Evolutionary conservation across 1,140 invertebrate species (phyloP).

Genomic region (Augochlora pura): DNA sequence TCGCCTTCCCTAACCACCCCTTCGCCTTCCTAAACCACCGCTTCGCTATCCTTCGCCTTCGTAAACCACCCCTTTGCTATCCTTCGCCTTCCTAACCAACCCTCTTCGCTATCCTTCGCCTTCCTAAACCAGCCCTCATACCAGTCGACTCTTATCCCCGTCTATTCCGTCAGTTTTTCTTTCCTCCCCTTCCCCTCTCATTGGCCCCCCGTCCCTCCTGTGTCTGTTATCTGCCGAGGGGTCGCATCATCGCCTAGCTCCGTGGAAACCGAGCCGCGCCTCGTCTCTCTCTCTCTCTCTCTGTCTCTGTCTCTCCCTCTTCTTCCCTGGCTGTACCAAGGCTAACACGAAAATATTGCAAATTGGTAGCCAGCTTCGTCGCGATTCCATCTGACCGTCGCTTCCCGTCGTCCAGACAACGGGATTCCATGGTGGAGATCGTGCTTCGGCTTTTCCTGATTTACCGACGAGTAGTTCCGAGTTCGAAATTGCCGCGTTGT

Average conservation of each 20-base stretch:
- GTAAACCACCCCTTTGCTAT: too few relatives aligned
- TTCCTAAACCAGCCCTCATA: too few relatives aligned
- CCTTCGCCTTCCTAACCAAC: too few relatives aligned
- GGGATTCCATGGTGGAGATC: background rate
- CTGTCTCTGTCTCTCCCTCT: too few relatives aligned
- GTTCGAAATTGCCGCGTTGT: too few relatives aligned
- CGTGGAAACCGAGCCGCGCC: slow-evolving; percentile 27
- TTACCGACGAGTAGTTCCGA: too few relatives aligned
- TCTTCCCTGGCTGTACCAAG: slow-evolving; percentile 31
- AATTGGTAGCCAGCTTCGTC: slow-evolving; percentile 55
- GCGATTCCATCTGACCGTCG: slow-evolving; percentile 47
- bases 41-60: too few relatives aligned
- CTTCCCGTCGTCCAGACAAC: background rate
- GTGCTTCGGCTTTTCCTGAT: too few relatives aligned
- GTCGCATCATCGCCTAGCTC: slow-evolving; percentile 16
- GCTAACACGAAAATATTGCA: slow-evolving; percentile 71
- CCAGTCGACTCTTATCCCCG: background rate
- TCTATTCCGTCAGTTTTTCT: slow-evolving; percentile 11
- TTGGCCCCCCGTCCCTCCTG: background rate
- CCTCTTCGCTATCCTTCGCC: too few relatives aligned
- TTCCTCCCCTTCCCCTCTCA: slow-evolving; percentile 11
- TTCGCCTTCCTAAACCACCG: too few relatives aligned
- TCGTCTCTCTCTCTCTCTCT: slow-evolving; percentile 17
- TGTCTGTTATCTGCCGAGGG: slow-evolving; percentile 41
- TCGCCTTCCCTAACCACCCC: too few relatives aligned